These are phyloP conservation scores for Hirudinaria manillensis DNA, from an alignment of 2,888 invertebrate genomes.

Conservation along the genomic window DNA sequence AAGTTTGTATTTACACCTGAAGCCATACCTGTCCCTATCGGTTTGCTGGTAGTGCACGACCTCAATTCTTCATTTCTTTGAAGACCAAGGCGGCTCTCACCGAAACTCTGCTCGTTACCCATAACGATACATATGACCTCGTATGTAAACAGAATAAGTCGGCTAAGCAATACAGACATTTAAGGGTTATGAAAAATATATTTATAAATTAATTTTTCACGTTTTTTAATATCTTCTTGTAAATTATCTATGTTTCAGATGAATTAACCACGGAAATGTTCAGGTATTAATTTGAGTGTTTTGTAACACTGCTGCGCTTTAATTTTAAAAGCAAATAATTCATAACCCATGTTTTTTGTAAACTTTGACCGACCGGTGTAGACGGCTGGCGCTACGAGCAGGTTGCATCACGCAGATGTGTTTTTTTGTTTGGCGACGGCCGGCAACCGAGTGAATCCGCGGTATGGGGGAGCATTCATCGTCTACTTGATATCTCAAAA, in stretches of 20 bases:
- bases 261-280: neutral
- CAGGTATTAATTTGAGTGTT: neutral
- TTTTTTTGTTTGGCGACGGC: too few species aligned
- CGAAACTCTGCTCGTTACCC: constrained; percentile 12
- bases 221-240: neutral
- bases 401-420: too few species aligned
- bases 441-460: too few species aligned
- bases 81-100: neutral
- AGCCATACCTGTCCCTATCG: constrained; percentile 47
- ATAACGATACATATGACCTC: neutral
- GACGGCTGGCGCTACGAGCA: too few species aligned
- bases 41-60: constrained; percentile 51
- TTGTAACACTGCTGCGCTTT: neutral
- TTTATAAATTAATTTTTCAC: neutral
- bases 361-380: too few species aligned
- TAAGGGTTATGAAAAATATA: too few species aligned
- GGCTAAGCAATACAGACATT: too few species aligned
- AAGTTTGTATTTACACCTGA: neutral
- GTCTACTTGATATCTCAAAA: too few species aligned
- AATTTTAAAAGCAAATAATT: too few species aligned
- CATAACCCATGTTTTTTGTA: too few species aligned
- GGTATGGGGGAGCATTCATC: too few species aligned
- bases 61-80: constrained; percentile 37
- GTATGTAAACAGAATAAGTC: too few species aligned
- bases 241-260: neutral